Evolutionary conservation across 2,797 vertebrate genomes (phyloP), one percentile per base, ranked within the genome.

Genomic region (Danio aesculapii): DNA sequence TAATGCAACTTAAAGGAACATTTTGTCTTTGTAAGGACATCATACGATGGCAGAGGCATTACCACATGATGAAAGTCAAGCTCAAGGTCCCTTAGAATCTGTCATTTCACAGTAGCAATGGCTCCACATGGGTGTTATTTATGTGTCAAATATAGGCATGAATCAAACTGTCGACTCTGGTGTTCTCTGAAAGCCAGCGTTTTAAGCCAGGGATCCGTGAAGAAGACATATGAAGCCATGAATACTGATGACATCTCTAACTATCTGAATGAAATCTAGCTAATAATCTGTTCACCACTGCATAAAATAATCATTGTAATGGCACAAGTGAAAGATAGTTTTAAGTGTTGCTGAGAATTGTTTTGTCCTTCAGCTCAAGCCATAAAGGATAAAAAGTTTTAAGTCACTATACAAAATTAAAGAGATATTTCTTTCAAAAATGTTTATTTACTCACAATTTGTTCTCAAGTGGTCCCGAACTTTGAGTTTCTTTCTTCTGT

Each of bases 141-240:
- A 92, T 91, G 86, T 90, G 84, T 91, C 90, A 71, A 88, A 93
- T 91, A 90, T 89, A 88, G 91, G 88, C 88, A 90, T 88, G 88
- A 88, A 91, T 92, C 90, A 91, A 86, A 77, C 79, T 9, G 59
- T 70, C 75, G 41, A 62, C 58, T 64, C 67, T n/a, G 49, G 47
- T 13, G 30, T 71, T 62, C 21, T 19, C 12, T 69, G 44, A 47
- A 79, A 74, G 52, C 47, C 30, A 59, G 46, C 57, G 39, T 70
- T 39, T 39, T 64, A 12, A 72, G 70, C 61, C 17, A 62, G 21
- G 12, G 9, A 62, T 59, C 14, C 5, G 11, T 57, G 53, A 72
- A 57, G 53, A 44, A 2, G 6, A n/a, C 39, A 55, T 57, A 58
- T 58, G 14, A 71, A 55, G 30, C 52, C 17, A 44, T 43, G 52